These are phyloP conservation scores for Leptarthrus brevirostris DNA, from an alignment of 2,888 invertebrate genomes.

Conservation along the genomic window DNA sequence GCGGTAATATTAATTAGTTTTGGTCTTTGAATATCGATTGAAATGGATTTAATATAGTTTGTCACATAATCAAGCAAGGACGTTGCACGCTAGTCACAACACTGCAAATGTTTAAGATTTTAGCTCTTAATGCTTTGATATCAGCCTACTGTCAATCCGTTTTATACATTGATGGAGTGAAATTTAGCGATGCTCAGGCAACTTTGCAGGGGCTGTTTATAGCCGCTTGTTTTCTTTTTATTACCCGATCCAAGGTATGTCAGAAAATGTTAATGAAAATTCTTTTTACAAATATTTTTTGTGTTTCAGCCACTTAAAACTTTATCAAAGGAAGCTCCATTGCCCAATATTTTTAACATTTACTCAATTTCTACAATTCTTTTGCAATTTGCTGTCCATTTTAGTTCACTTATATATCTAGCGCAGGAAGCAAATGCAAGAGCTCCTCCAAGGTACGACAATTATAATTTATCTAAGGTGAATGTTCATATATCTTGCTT, in stretches of 20 bases:
- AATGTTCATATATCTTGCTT: too few relatives aligned
- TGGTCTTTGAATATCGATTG: not conserved
- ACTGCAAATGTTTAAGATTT: slow-evolving; percentile 99
- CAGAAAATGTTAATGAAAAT: not conserved
- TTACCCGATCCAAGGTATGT: slow-evolving; percentile 93
- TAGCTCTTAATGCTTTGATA: slow-evolving; percentile 96
- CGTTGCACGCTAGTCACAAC: slow-evolving; percentile 99
- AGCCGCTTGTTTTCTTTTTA: slow-evolving; percentile 97
- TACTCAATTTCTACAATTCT: slow-evolving; percentile 97
- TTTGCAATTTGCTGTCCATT: slow-evolving; percentile 94
- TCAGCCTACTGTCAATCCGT: slow-evolving; percentile 99
- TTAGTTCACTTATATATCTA: slow-evolving; percentile 88
- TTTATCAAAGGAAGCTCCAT: slow-evolving; percentile 91
- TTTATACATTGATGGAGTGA: slow-evolving; percentile 96
- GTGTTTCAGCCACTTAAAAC: slow-evolving; percentile 83
- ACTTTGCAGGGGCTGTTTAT: slow-evolving; percentile 95
- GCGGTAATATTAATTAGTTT: slow-evolving; percentile 75
- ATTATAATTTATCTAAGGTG: not conserved
- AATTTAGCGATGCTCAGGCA: slow-evolving; percentile 97
- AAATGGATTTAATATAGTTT: slow-evolving; percentile 74
- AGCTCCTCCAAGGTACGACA: slow-evolving; percentile 75
- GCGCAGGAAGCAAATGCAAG: slow-evolving; percentile 82
- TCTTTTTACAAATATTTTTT: not conserved
- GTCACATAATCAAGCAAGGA: slow-evolving; percentile 99
- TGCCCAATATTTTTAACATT: slow-evolving; percentile 98